Base-by-base conservation (phyloP, 2,797 vertebrate species). In the Alca torda region DNA sequence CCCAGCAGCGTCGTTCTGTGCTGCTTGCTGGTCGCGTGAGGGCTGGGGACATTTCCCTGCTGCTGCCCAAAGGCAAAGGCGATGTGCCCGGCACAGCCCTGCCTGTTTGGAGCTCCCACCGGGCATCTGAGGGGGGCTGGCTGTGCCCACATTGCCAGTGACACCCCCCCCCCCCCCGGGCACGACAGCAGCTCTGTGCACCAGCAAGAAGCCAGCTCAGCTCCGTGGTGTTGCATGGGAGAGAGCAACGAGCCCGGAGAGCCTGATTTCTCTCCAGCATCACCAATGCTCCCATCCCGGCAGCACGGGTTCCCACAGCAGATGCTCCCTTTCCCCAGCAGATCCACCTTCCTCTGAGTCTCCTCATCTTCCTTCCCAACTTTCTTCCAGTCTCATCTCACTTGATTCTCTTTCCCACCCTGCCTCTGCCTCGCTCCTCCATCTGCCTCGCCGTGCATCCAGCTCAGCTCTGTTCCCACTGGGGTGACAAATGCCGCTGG, bases 151-250 rank as follows among this genome's bases (percentile, higher is more conserved):
- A 6, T 13, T 26, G 19, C 30, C 4, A 15, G 4, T 19, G 64
- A 26, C 39, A 37, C 39, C 39, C 39, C 39, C 37, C 37, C 37
- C 20, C 21, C 10, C 64, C 37, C 46, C 15, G 45, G 63, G 41
- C 48, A 35, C 9, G 4, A 25, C 3, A 2, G 60, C 67, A 46
- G 45, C 5, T 1, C 59, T 37, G 35, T 3, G 30, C 21, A 28
- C 64, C 26, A 14, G 48, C 14, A 9, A 63, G 43, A 25, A 41
- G 31, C 5, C 3, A 53, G 54, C 31, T 68, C 57, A 7, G 1
- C 59, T 13, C 28, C 3, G 2, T 25, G 4, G 1, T 9, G 8
- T 76, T 23, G 26, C 6, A 1, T 6, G 21, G 70, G 15, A 35
- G n/a, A 56, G 23, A 64, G n/a, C n/a, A 21, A 12, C 3, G 39